phyloP scores from a whole-genome alignment of 1,140 invertebrate species.

The Plectus sambesii region DNA sequence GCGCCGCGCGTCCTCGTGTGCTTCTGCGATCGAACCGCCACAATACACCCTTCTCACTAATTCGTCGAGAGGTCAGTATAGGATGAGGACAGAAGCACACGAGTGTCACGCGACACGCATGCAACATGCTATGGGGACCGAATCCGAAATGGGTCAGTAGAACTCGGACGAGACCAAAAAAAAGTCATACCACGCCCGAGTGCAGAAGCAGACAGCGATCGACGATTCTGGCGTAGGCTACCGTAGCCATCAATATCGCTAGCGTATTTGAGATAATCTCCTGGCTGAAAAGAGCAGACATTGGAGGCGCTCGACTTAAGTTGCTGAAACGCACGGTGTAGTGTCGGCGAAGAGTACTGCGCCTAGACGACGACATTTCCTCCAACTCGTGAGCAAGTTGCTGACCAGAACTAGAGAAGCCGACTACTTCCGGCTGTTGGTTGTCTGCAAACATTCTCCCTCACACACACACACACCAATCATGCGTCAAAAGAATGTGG shows the following conservation, averaged over 20 bases:
- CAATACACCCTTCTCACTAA: too few relatives aligned
- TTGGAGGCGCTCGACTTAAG: background rate
- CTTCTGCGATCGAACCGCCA: too few relatives aligned
- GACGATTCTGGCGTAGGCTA: conserved; percentile 33
- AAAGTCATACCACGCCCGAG: conserved; percentile 33
- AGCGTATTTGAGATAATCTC: conserved; percentile 42
- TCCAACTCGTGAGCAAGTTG: conserved; percentile 38
- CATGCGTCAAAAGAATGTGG: background rate
- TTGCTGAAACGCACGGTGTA: conserved; percentile 32
- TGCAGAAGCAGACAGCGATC: conserved; percentile 43
- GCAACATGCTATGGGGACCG: background rate
- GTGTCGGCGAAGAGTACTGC: conserved; percentile 41
- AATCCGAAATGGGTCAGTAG: conserved; percentile 6
- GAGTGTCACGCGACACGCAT: too few relatives aligned
- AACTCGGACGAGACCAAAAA: conserved; percentile 11
- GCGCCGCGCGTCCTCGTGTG: too few relatives aligned
- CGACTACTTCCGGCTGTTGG: conserved; percentile 33
- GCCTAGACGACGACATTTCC: conserved; percentile 36
- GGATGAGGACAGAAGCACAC: too few relatives aligned
- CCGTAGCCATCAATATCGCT: conserved; percentile 35
- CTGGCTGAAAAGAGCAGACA: conserved; percentile 24
- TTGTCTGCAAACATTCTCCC: conserved; percentile 37
- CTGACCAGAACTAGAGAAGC: conserved; percentile 29
- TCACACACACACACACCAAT: too few relatives aligned
- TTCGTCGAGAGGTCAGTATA: too few relatives aligned